Evolutionary conservation across 2,888 invertebrate species (phyloP).

Genomic region (Chelonus formosanus): DNA sequence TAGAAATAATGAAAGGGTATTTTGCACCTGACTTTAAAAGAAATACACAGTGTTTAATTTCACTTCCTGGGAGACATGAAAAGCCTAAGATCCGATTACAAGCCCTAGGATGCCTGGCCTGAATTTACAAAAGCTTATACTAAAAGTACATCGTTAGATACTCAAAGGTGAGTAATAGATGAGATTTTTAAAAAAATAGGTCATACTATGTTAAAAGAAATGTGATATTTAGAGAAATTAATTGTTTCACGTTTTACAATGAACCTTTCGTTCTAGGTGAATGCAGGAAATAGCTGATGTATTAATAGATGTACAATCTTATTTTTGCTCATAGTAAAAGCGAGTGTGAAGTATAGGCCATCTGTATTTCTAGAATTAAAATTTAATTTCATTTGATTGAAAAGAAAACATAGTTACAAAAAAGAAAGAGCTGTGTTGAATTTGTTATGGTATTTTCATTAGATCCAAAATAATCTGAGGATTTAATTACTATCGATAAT

Average conservation of each 20-base stretch:
- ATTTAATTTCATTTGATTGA: too few relatives aligned
- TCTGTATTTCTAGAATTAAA: too few relatives aligned
- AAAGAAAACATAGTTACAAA: too few relatives aligned
- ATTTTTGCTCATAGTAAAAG: neutral
- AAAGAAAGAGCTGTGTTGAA: too few relatives aligned
- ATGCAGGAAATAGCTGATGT: slow-evolving; percentile 17
- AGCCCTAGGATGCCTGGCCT: slow-evolving; percentile 15
- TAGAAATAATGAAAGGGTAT: neutral
- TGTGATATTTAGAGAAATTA: slow-evolving; percentile 10
- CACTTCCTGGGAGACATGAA: slow-evolving; percentile 37
- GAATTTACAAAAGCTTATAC: slow-evolving; percentile 17
- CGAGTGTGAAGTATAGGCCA: neutral
- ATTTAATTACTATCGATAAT: too few relatives aligned
- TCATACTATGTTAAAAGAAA: slow-evolving; percentile 7
- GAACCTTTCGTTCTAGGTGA: slow-evolving; percentile 15
- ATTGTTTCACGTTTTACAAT: slow-evolving; percentile 19
- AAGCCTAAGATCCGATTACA: slow-evolving; percentile 32
- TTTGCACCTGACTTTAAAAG: slow-evolving; percentile 13
- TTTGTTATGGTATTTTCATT: too few relatives aligned
- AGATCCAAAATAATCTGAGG: too few relatives aligned
- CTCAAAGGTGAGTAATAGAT: slow-evolving; percentile 13
- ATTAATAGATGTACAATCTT: slow-evolving; percentile 22
- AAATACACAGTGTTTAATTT: slow-evolving; percentile 40
- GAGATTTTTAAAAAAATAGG: slow-evolving; percentile 14
- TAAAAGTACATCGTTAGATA: slow-evolving; percentile 7